phyloP scores from a whole-genome alignment of 2,113 vertebrate species.

The Gobius niger region DNA sequence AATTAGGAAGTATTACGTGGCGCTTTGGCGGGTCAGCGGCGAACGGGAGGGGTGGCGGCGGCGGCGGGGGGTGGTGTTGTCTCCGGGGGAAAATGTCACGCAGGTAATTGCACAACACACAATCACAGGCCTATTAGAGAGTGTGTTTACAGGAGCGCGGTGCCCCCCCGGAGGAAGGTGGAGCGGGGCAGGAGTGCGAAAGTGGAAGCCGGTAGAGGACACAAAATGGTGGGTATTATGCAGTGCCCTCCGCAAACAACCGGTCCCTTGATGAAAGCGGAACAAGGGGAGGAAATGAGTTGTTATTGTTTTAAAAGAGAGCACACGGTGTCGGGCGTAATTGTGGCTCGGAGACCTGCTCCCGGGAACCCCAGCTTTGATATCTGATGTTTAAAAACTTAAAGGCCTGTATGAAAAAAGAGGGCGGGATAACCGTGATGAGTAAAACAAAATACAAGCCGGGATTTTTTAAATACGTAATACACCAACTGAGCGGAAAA shows the following conservation, averaged over 20 bases:
- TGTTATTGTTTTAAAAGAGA: too few relatives aligned
- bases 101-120: conserved; percentile 51
- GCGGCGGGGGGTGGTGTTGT: background rate
- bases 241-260: background rate
- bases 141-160: conserved; percentile 27
- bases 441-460: too few relatives aligned
- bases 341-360: too few relatives aligned
- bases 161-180: background rate
- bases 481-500: too few relatives aligned
- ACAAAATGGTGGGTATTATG: background rate
- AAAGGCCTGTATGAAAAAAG: too few relatives aligned
- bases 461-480: too few relatives aligned
- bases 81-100: conserved; percentile 39
- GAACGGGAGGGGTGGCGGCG: conserved; percentile 10
- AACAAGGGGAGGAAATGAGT: background rate
- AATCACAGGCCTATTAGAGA: conserved; percentile 40
- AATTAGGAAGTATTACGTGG: conserved; percentile 37
- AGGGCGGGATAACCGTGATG: too few relatives aligned
- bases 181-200: background rate
- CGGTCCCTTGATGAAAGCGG: background rate
- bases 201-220: background rate
- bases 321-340: too few relatives aligned
- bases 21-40: conserved; percentile 49
- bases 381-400: too few relatives aligned
- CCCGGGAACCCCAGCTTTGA: too few relatives aligned